Conservation (phyloP, 2,888 invertebrate species). For the Chrysolina haemoptera region DNA sequence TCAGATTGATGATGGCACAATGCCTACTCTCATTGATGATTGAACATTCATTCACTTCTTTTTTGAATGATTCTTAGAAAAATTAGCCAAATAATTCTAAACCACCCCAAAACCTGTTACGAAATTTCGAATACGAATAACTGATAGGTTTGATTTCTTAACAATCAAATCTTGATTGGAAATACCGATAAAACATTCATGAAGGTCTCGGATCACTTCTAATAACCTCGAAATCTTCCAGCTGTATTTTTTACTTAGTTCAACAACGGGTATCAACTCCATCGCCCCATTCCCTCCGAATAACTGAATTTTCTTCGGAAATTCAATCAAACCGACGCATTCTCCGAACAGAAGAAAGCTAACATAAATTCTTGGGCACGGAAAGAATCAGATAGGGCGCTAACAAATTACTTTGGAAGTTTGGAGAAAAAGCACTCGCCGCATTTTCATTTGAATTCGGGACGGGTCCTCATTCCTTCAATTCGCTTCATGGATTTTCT, state of each 20-base stretch:
- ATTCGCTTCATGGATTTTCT: neutral
- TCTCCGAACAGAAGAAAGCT: constrained; percentile 2
- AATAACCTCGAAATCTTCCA: neutral
- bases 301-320: constrained; percentile 4
- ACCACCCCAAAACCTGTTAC: too few species aligned
- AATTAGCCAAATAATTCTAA: too few species aligned
- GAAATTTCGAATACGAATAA: too few species aligned
- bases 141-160: too few species aligned
- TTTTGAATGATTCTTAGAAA: too few species aligned
- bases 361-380: constrained; percentile 2
- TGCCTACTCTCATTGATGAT: too few species aligned
- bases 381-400: constrained; percentile 13
- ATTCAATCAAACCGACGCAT: constrained; percentile 3
- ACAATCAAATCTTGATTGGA: too few species aligned
- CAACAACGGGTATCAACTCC: neutral
- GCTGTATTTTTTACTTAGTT: neutral
- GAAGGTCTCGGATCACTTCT: neutral
- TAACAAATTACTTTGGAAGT: constrained; percentile 28
- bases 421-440: constrained; percentile 5
- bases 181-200: too few species aligned
- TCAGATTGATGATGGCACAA: too few species aligned
- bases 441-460: constrained; percentile 13
- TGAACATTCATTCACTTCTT: too few species aligned
- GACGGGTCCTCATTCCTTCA: neutral
- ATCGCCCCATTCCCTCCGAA: neutral